phyloP scores from a whole-genome alignment of 2,797 vertebrate species.

The Chelidonichthys spinosus region DNA sequence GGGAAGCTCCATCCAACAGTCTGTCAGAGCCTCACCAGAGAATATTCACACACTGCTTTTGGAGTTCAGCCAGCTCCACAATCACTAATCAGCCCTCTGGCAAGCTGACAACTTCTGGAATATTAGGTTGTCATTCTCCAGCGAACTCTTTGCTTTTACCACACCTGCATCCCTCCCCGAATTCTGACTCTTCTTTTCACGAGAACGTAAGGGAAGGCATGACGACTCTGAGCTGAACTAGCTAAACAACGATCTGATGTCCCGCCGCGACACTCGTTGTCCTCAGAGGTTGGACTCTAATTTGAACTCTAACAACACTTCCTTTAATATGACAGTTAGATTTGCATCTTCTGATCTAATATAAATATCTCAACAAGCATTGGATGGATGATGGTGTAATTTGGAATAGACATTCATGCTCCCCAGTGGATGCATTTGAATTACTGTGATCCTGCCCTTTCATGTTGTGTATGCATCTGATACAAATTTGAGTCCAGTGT shows the following conservation, averaged over 20 bases:
- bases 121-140: not conserved
- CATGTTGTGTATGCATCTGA: not conserved
- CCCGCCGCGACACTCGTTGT: not conserved
- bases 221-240: not conserved
- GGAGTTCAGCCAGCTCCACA: slow-evolving; percentile 12
- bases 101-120: slow-evolving; percentile 10
- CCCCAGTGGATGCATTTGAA: not conserved
- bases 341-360: not conserved
- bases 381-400: not conserved
- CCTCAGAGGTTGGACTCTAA: not conserved
- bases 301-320: not conserved
- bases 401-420: not conserved
- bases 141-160: not conserved
- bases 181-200: not conserved
- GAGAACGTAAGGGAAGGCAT: not conserved
- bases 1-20: slow-evolving; percentile 14
- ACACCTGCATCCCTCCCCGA: not conserved
- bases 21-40: slow-evolving; percentile 4
- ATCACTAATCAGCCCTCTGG: slow-evolving; percentile 17
- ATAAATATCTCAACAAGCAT: not conserved
- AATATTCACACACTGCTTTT: slow-evolving; percentile 11
- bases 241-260: not conserved
- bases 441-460: not conserved
- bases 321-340: not conserved
- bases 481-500: not conserved